Evolutionary conservation across 2,113 vertebrate genomes (phyloP).

Genomic region (Psophia crepitans): DNA sequence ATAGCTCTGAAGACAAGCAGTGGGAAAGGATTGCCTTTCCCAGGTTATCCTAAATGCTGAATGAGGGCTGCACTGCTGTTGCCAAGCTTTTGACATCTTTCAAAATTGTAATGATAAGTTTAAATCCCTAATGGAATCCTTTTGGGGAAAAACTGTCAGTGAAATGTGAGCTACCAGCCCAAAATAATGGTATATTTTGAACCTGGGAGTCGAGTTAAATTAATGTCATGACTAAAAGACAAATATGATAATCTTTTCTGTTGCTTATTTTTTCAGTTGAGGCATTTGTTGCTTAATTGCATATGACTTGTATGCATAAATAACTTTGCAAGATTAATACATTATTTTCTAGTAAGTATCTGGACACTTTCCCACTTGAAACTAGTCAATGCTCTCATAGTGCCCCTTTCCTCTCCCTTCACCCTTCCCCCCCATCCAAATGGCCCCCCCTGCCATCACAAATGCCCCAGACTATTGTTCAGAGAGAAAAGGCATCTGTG

Average conservation of each 20-base stretch:
- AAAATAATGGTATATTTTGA: not conserved
- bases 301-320: not conserved
- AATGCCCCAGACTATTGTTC: not conserved
- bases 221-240: not conserved
- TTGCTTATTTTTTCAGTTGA: not conserved
- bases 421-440: accelerated
- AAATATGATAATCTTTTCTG: not conserved
- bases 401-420: not conserved
- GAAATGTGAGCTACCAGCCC: not conserved
- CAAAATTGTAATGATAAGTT: slow-evolving; percentile 5
- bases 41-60: not conserved
- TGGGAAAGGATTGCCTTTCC: not conserved
- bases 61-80: not conserved
- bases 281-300: not conserved
- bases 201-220: not conserved
- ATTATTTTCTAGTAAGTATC: not conserved
- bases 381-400: not conserved
- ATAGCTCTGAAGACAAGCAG: not conserved
- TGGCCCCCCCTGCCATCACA: too few relatives aligned
- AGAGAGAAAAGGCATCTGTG: not conserved
- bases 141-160: slow-evolving; percentile 1
- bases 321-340: not conserved
- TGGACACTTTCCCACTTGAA: not conserved
- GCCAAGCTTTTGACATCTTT: not conserved
- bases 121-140: not conserved